Conservation (phyloP, 2,888 invertebrate genomes). For the Lamproptera curius region DNA sequence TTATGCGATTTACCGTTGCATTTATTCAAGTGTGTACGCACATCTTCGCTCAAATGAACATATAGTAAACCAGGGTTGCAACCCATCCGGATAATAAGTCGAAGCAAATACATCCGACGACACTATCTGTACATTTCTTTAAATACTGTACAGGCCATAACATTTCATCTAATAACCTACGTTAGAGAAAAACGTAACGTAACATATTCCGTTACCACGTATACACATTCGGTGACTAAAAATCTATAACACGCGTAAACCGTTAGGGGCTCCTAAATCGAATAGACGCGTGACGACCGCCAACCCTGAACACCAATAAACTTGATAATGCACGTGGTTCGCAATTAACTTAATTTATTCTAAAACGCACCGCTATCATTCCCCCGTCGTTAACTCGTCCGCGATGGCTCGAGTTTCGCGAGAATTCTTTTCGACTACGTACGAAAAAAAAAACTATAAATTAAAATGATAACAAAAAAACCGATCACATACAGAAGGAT, state of each 20-base stretch:
- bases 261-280: too few species aligned
- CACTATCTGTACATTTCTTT: background rate
- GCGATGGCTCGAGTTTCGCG: constrained; percentile 29
- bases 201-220: background rate
- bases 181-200: background rate
- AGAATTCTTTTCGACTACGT: constrained; percentile 39
- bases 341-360: constrained; percentile 63
- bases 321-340: constrained; percentile 62
- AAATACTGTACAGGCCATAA: background rate
- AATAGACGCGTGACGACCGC: too few species aligned
- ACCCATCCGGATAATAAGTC: background rate
- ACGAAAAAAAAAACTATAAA: constrained; percentile 42
- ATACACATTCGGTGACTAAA: background rate
- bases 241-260: background rate
- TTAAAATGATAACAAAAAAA: constrained; percentile 51
- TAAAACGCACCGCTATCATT: constrained; percentile 55
- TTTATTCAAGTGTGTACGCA: constrained; percentile 60
- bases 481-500: constrained; percentile 63
- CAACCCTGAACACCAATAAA: constrained; percentile 53
- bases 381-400: constrained; percentile 42
- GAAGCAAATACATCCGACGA: background rate
- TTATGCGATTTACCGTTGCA: constrained; percentile 66
- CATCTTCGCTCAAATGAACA: constrained; percentile 73
- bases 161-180: background rate
- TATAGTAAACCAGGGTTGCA: constrained; percentile 35